Conservation (phyloP, 2,888 invertebrate species). For the Tipula confusa region DNA sequence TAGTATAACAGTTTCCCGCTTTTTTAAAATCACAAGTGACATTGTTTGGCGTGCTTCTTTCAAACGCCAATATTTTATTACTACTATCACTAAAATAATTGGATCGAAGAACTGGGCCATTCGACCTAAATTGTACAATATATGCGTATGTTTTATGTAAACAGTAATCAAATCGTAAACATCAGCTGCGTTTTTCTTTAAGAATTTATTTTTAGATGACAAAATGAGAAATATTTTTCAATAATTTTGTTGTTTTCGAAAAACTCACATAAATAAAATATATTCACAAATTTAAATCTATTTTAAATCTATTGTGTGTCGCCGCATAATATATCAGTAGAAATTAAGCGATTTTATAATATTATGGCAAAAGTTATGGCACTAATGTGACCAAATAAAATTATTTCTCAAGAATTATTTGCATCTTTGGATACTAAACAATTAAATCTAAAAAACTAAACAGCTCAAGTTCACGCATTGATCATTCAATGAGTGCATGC, state of each 20-base stretch:
- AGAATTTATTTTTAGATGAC: neutral
- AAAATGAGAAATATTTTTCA: neutral
- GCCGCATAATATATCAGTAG: no score
- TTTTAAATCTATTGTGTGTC: constrained; percentile 4
- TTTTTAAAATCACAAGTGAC: no score
- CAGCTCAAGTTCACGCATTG: neutral
- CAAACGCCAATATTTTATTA: no score
- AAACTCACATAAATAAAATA: neutral
- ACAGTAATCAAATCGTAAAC: neutral
- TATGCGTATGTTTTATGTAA: no score
- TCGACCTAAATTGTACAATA: no score
- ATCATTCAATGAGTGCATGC: neutral
- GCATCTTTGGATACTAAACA: no score
- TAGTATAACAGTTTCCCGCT: no score
- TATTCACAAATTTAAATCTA: neutral
- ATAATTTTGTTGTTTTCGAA: neutral
- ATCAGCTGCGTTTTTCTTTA: neutral
- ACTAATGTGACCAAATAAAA: neutral
- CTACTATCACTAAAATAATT: no score
- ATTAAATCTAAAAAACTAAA: neutral
- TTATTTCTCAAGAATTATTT: no score
- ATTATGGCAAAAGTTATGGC: neutral
- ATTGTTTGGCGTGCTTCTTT: no score
- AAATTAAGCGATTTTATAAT: neutral
- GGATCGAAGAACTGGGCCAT: no score